Evolutionary conservation across 1,140 invertebrate genomes (phyloP), one percentile per base, ranked within the genome.

Genomic region (Homalodisca vitripennis): DNA sequence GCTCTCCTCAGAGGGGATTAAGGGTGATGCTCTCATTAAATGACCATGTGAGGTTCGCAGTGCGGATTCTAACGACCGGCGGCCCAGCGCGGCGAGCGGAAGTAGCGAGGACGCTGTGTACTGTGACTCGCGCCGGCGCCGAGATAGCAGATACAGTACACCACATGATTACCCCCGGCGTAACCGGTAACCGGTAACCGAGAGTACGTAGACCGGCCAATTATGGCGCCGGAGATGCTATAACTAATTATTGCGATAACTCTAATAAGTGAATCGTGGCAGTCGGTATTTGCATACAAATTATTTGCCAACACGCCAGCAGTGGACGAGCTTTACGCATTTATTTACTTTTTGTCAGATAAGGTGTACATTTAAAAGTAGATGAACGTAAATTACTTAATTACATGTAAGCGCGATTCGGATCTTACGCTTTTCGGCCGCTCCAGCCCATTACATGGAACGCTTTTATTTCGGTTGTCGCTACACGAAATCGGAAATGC

Each of bases 291-390:
- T 51, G 48, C 48, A 51, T 51, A 51, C 48, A 51, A 51, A 51
- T 51, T 51, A 51, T 51, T 51, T 51, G 48, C 48, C 48, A 51
- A 51, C 48, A 51, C 48, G 48, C 14, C 48, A 51, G 22, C 48
- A 22, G 48, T n/a, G 22, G 48, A 51, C 6, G 34, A 41, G 48
- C 48, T 10, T 51, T 20, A 22, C 48, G 48, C 48, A 51, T 51
- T 51, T 51, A 51, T 51, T 51, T 51, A n/a, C 48, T 51, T 51
- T 51, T 51, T 22, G 48, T 51, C 48, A 51, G 48, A 51, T 51
- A 51, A 51, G 34, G 48, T 20, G 22, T 22, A 51, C 48, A 51
- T 51, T 51, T 51, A 51, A 20, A 51, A 51, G 14, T 3, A 51
- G 48, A 51, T 51, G 22, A 51, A 51, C 48, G 48, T 51, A 51